Conservation (phyloP, 2,888 invertebrate species). For the Tipula unca region DNA sequence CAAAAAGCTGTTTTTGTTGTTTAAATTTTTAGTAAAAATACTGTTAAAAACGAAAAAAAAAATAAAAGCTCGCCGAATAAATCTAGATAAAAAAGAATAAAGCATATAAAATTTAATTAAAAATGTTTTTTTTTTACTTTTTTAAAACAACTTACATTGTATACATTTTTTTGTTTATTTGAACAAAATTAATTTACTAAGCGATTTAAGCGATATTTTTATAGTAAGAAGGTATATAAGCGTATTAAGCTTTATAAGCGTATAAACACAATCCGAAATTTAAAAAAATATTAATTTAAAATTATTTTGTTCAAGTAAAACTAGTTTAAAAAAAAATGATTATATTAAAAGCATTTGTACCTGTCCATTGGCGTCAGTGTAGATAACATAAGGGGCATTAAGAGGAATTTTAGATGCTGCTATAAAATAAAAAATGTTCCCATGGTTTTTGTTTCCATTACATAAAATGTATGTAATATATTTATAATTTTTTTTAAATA, state of each 20-base stretch:
- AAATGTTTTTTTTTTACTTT: too few relatives aligned
- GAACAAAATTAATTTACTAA: slow-evolving; percentile 2
- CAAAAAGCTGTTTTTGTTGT: neutral
- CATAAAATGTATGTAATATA: neutral
- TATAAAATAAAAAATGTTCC: slow-evolving; percentile 24
- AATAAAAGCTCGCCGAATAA: neutral
- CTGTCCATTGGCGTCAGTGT: slow-evolving; percentile 94
- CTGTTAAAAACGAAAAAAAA: neutral
- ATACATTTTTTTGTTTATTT: neutral
- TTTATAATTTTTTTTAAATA: neutral
- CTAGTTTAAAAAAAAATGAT: neutral
- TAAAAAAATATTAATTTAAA: neutral
- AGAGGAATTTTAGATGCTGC: slow-evolving; percentile 58
- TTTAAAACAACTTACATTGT: slow-evolving; percentile 1
- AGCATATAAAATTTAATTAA: slow-evolving; percentile 8
- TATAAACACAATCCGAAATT: neutral
- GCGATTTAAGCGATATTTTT: neutral
- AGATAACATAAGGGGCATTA: slow-evolving; percentile 90
- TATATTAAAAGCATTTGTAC: slow-evolving; percentile 44
- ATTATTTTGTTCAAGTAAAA: slow-evolving; percentile 14
- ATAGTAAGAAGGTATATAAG: neutral
- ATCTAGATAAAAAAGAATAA: neutral
- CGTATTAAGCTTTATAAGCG: neutral
- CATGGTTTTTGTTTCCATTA: slow-evolving; percentile 1
- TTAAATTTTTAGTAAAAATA: neutral